A percentile compares a stretch with the other conserved stretches of the same genome.
Evolutionary conservation across 2,113 vertebrate genomes (phyloP).

Genomic region (Thamnaconus septentrionalis): DNA sequence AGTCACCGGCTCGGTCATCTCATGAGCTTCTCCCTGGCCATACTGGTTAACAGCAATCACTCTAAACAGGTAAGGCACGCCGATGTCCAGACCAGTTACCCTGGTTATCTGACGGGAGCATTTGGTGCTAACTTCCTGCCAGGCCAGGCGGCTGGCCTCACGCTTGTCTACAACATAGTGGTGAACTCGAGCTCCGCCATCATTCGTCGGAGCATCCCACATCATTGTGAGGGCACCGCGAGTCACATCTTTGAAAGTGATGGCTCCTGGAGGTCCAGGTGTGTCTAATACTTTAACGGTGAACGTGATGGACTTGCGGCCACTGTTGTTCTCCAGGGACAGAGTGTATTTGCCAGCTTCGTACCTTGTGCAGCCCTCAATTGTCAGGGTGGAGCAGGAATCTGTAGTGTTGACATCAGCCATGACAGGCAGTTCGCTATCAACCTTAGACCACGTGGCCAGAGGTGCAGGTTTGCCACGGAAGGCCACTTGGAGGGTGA

Average conservation of each 20-base stretch:
- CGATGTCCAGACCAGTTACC: constrained; percentile 84
- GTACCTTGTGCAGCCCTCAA: constrained; percentile 91
- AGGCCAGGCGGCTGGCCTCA: constrained; percentile 92
- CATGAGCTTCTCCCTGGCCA: constrained; percentile 89
- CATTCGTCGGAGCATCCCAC: constrained; percentile 93
- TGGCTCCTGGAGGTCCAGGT: constrained; percentile 91
- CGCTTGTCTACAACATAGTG: constrained; percentile 93
- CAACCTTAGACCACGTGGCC: constrained; percentile 89
- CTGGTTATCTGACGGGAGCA: constrained; percentile 89
- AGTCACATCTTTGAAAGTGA: constrained; percentile 94
- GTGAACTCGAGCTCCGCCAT: constrained; percentile 90
- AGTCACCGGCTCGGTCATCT: constrained; percentile 90
- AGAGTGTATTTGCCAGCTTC: constrained; percentile 96
- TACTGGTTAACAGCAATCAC: constrained; percentile 94
- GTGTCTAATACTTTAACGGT: constrained; percentile 95
- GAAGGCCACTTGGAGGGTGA: constrained; percentile 87
- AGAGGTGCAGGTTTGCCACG: constrained; percentile 89
- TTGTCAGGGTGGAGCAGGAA: constrained; percentile 88
- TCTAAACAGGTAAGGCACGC: constrained; percentile 88
- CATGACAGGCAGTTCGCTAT: constrained; percentile 87
- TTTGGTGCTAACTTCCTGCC: constrained; percentile 90
- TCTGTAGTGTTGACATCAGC: constrained; percentile 91
- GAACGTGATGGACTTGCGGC: constrained; percentile 91
- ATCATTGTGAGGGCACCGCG: constrained; percentile 88
- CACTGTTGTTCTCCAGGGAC: constrained; percentile 94